Evolutionary conservation across 2,113 vertebrate species (phyloP).

Genomic region (Clarias magur): DNA sequence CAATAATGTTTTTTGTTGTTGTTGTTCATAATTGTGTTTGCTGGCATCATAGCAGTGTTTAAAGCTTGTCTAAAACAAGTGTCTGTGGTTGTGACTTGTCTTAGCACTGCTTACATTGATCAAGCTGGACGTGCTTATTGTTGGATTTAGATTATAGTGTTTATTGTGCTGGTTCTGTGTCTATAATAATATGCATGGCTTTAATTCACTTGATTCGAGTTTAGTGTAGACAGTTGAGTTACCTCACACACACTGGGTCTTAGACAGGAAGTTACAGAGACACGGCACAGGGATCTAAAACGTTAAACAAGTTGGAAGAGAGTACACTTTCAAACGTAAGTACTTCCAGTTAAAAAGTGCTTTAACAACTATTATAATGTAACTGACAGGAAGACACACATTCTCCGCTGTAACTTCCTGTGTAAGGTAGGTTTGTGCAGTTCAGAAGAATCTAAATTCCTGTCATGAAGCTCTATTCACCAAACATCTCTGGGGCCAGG

Average conservation of each 20-base stretch:
- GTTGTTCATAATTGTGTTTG: background rate
- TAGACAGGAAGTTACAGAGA: background rate
- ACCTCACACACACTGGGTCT: background rate
- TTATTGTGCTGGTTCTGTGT: slow-evolving; percentile 15
- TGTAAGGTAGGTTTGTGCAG: slow-evolving; percentile 22
- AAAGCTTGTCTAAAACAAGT: slow-evolving; percentile 38
- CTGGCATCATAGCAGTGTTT: slow-evolving; percentile 33
- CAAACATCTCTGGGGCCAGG: slow-evolving; percentile 43
- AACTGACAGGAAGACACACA: background rate
- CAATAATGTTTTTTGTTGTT: slow-evolving; percentile 2
- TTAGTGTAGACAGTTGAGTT: background rate
- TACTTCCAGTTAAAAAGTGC: background rate
- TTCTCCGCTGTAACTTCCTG: slow-evolving; percentile 9
- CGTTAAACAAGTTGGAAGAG: background rate
- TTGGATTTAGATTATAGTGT: slow-evolving; percentile 42
- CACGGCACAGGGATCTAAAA: background rate
- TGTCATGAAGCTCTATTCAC: slow-evolving; percentile 61
- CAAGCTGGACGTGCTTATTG: slow-evolving; percentile 37
- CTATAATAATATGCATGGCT: slow-evolving; percentile 12
- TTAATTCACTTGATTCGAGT: background rate
- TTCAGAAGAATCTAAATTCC: slow-evolving; percentile 55
- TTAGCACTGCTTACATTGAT: slow-evolving; percentile 47
- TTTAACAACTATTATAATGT: background rate
- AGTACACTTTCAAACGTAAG: background rate
- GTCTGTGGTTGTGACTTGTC: slow-evolving; percentile 33